These are phyloP conservation scores for Melanogrammus aeglefinus DNA, from an alignment of 2,797 vertebrate genomes.

Conservation along the genomic window DNA sequence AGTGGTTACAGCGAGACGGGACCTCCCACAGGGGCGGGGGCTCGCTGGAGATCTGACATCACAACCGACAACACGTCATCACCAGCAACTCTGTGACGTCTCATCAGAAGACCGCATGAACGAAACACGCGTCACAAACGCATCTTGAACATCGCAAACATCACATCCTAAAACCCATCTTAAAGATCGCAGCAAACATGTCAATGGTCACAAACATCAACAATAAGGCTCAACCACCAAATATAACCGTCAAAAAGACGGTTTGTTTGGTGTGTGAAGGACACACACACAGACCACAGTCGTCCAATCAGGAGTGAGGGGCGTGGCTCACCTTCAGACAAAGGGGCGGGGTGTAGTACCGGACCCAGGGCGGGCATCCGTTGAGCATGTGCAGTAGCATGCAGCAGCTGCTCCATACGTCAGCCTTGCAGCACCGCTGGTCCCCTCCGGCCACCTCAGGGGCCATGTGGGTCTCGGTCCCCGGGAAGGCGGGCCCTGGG, in stretches of 20 bases:
- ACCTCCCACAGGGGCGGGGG: slow-evolving; percentile 92
- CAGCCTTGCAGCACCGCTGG: slow-evolving; percentile 79
- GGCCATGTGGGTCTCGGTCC: slow-evolving; percentile 97
- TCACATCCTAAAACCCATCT: neutral
- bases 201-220: neutral
- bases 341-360: slow-evolving; percentile 85
- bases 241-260: neutral
- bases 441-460: slow-evolving; percentile 88
- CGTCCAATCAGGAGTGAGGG: neutral
- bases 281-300: neutral
- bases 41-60: slow-evolving; percentile 85
- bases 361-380: slow-evolving; percentile 89
- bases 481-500: slow-evolving; percentile 61
- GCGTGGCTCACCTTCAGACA: slow-evolving; percentile 82
- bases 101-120: neutral
- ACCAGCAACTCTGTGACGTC: neutral
- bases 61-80: neutral
- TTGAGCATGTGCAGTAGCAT: slow-evolving; percentile 97
- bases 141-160: neutral
- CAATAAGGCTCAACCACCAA: neutral
- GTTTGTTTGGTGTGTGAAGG: neutral
- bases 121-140: neutral
- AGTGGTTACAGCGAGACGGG: slow-evolving; percentile 82
- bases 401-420: slow-evolving; percentile 96
- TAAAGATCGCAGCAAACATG: neutral